Evolutionary conservation across 1,140 invertebrate species (phyloP).

Genomic region (Tetranychus urticae): DNA sequence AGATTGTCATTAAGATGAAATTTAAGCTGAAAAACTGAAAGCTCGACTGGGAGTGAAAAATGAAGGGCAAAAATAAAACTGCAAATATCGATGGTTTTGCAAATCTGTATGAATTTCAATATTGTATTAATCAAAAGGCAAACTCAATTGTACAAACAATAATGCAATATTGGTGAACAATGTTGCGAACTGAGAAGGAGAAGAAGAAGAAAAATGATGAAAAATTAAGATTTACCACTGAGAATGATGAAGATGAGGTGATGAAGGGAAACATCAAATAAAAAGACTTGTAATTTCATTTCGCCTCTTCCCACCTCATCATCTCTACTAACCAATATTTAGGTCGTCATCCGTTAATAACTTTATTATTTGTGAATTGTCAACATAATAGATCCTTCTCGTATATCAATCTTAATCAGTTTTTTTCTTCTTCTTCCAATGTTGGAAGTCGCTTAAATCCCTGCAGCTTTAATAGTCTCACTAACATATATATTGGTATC

Average conservation of each 20-base stretch:
- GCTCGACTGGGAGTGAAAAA: too few species aligned
- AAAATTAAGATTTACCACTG: too few species aligned
- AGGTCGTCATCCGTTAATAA: constrained; percentile 8
- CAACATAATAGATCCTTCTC: neutral
- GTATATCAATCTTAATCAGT: constrained; percentile 11
- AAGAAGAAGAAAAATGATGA: neutral
- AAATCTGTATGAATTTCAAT: too few species aligned
- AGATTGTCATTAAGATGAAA: too few species aligned
- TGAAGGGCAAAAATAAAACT: too few species aligned
- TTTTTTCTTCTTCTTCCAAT: neutral
- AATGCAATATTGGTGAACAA: too few species aligned
- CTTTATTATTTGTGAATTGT: constrained; percentile 9
- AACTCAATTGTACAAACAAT: too few species aligned
- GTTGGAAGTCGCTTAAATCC: too few species aligned
- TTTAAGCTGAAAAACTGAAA: too few species aligned
- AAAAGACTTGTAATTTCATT: neutral
- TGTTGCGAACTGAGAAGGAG: too few species aligned
- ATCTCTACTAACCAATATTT: neutral
- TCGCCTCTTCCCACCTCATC: neutral
- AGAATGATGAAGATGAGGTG: neutral
- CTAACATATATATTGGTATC: neutral
- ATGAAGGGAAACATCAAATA: neutral
- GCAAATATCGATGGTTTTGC: too few species aligned
- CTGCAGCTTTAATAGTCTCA: neutral
- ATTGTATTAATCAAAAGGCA: too few species aligned